phyloP scores from a whole-genome alignment of 2,113 vertebrate species.

The Mellivora capensis region DNA sequence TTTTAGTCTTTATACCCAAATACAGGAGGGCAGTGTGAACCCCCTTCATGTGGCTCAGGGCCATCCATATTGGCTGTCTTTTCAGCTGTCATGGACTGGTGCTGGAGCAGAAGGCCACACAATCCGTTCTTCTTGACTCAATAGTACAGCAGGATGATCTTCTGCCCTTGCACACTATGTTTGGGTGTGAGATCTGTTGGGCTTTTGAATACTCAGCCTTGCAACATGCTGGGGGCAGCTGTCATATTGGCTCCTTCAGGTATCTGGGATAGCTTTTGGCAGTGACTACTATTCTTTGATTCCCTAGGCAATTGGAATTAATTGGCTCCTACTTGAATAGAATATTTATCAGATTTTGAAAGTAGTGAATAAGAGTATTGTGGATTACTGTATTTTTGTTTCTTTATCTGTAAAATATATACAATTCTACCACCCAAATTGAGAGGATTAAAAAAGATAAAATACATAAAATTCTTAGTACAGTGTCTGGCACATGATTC shows the following conservation, averaged over 20 bases:
- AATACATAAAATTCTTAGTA: not conserved
- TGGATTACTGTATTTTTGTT: conserved; percentile 5
- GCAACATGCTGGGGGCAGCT: conserved; percentile 28
- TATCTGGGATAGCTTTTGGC: conserved; percentile 15
- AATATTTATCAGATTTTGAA: conserved; percentile 32
- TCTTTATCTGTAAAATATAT: conserved; percentile 10
- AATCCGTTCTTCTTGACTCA: not conserved
- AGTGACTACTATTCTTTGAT: conserved; percentile 23
- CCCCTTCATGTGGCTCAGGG: not conserved
- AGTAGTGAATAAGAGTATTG: conserved; percentile 7
- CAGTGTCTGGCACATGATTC: not conserved
- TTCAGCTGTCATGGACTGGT: not conserved
- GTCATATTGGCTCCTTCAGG: conserved; percentile 10
- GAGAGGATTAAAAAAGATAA: conserved; percentile 17
- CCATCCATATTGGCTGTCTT: not conserved
- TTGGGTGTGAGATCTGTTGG: conserved; percentile 37
- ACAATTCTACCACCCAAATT: not conserved
- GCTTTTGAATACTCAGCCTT: not conserved
- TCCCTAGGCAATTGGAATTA: conserved; percentile 44
- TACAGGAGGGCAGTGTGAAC: not conserved
- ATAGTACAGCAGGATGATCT: not conserved
- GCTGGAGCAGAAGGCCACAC: conserved; percentile 37
- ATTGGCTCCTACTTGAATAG: conserved; percentile 25
- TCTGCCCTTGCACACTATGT: not conserved
- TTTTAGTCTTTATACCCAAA: not conserved